Conservation (phyloP, 2,113 vertebrate genomes). For the Myotis brandtii region DNA sequence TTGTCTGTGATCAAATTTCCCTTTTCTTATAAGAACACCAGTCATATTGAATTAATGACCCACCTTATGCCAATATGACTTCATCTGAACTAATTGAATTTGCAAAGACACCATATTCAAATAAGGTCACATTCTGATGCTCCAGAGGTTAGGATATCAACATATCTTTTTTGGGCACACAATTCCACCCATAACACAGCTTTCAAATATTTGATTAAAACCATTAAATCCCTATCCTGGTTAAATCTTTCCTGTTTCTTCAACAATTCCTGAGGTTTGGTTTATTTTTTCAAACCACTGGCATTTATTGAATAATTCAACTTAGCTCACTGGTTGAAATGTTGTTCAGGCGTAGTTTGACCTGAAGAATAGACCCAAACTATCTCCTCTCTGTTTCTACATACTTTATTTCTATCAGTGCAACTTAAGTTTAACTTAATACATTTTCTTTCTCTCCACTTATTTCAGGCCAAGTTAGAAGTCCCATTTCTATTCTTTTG, state of each 20-base stretch:
- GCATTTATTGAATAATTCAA: conserved; percentile 8
- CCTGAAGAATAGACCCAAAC: background rate
- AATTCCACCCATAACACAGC: background rate
- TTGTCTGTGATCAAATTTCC: conserved; percentile 4
- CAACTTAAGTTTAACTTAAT: background rate
- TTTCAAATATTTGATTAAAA: conserved; percentile 44
- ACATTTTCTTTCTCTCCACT: background rate
- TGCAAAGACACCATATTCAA: conserved; percentile 20
- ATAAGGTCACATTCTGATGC: background rate
- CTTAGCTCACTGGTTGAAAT: background rate
- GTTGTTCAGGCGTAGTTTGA: background rate
- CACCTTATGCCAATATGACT: background rate
- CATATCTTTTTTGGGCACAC: background rate
- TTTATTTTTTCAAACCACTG: conserved; percentile 2
- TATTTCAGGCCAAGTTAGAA: background rate
- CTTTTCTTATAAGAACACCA: background rate
- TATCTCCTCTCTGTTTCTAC: background rate
- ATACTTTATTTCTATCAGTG: conserved; percentile 13
- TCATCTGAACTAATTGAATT: background rate
- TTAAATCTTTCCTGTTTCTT: conserved; percentile 2
- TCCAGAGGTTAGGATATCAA: background rate
- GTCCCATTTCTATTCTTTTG: background rate
- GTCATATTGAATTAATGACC: background rate
- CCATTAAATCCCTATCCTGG: background rate
- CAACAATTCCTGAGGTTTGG: background rate